Conservation (phyloP, 2,797 vertebrate species). For the Pteropus rufus region DNA sequence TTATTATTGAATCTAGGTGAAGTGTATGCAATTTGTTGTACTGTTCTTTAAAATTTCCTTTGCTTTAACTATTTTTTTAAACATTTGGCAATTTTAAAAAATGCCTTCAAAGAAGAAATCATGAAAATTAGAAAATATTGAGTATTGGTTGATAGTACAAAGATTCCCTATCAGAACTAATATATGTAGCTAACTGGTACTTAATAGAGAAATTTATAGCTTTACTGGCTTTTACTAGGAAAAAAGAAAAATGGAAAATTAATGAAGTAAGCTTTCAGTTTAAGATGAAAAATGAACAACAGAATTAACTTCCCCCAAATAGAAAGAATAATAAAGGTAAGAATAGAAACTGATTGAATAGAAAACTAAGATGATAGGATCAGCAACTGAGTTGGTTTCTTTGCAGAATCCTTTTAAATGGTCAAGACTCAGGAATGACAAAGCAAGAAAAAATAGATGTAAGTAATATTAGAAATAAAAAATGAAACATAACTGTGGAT, state of each 20-base stretch:
- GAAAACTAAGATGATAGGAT: neutral
- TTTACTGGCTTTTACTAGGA: neutral
- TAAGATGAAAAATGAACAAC: neutral
- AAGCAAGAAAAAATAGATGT: neutral
- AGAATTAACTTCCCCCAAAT: neutral
- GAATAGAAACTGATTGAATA: neutral
- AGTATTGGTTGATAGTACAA: neutral
- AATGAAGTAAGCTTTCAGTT: neutral
- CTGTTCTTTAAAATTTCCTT: neutral
- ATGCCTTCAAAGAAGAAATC: neutral
- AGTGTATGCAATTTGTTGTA: neutral
- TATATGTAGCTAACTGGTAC: neutral
- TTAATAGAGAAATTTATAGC: neutral
- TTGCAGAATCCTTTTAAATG: neutral
- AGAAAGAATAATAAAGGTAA: neutral
- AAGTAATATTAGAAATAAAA: neutral
- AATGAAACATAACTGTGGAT: neutral
- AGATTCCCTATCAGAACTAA: neutral
- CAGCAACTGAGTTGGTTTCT: neutral
- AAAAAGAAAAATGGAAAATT: neutral
- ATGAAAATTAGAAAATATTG: slow-evolving; percentile 2
- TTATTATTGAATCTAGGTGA: neutral
- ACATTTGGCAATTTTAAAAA: neutral
- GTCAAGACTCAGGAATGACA: neutral
- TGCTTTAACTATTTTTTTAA: neutral